Percentiles rank a stretch among this genome's conserved stretches.
phyloP scores from a whole-genome alignment of 2,888 invertebrate genomes.

The Napeogenes inachia region DNA sequence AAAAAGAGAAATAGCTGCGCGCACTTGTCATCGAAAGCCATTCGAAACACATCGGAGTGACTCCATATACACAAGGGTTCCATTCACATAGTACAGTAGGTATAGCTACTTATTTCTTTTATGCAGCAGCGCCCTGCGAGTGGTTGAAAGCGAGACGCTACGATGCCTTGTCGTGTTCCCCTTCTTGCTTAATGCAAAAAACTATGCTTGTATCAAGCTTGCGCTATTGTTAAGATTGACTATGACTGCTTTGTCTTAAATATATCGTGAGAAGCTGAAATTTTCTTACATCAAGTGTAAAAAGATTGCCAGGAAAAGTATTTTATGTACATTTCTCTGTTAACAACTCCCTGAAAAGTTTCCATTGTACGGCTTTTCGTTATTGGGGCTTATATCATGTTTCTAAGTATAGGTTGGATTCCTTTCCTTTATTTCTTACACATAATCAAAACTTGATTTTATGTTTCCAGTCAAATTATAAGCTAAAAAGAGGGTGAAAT shows the following conservation, averaged over 20 bases:
- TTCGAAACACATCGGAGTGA: conserved; percentile 65
- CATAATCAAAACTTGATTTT: conserved; percentile 77
- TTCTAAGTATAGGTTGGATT: conserved; percentile 64
- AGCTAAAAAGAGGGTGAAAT: conserved; percentile 72
- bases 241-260: conserved; percentile 55
- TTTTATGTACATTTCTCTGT: conserved; percentile 12
- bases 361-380: conserved; percentile 17
- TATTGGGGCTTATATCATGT: conserved; percentile 55
- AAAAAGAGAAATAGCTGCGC: conserved; percentile 66
- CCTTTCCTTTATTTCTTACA: conserved; percentile 64
- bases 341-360: conserved; percentile 18
- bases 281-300: conserved; percentile 23
- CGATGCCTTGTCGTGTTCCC: conserved; percentile 60
- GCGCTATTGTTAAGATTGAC: conserved; percentile 67
- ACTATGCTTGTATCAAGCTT: conserved; percentile 58
- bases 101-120: conserved; percentile 58
- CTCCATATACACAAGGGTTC: conserved; percentile 55
- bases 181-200: conserved; percentile 68
- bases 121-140: conserved; percentile 61
- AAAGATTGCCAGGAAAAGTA: conserved; percentile 19
- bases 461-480: conserved; percentile 77
- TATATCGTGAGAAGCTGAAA: conserved; percentile 27
- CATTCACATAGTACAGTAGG: conserved; percentile 43
- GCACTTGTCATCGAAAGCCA: conserved; percentile 74
- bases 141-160: conserved; percentile 69